Evolutionary conservation across 2,888 invertebrate species (phyloP).

Genomic region (Mesorhabditis belari): DNA sequence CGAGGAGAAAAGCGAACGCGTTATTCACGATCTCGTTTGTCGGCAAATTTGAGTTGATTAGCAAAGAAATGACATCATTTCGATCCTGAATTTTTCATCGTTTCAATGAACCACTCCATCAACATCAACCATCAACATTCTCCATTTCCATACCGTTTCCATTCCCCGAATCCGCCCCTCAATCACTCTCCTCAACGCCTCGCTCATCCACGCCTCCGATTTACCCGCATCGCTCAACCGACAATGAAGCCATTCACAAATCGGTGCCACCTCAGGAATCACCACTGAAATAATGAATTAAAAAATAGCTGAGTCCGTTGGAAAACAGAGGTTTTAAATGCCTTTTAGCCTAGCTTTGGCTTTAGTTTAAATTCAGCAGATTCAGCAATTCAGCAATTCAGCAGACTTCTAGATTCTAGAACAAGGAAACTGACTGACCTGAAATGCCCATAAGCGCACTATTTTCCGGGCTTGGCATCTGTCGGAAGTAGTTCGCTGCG

Average conservation of each 20-base stretch:
- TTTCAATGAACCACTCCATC: not conserved
- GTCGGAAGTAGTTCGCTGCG: not conserved
- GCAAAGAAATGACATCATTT: not conserved
- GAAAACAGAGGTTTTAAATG: too few species aligned
- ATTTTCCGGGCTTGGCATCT: not conserved
- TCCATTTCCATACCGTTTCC: not conserved
- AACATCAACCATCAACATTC: too few species aligned
- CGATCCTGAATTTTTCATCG: not conserved
- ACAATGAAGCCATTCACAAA: not conserved
- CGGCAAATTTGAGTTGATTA: not conserved
- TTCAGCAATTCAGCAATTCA: too few species aligned
- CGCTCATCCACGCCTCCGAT: not conserved
- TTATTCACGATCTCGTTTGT: not conserved
- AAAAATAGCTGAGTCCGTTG: too few species aligned
- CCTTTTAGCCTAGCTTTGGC: too few species aligned
- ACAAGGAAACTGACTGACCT: not conserved
- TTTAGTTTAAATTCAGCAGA: too few species aligned
- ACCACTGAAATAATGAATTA: not conserved
- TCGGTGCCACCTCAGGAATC: not conserved
- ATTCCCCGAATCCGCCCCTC: not conserved
- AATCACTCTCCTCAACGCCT: not conserved
- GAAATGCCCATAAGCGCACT: not conserved
- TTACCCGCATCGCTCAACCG: not conserved
- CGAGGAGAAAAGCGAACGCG: not conserved
- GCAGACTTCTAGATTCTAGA: too few species aligned